Percentiles rank a stretch among this genome's conserved stretches.
Evolutionary conservation across 2,113 vertebrate genomes (phyloP).

Genomic region (Heterochromis multidens): DNA sequence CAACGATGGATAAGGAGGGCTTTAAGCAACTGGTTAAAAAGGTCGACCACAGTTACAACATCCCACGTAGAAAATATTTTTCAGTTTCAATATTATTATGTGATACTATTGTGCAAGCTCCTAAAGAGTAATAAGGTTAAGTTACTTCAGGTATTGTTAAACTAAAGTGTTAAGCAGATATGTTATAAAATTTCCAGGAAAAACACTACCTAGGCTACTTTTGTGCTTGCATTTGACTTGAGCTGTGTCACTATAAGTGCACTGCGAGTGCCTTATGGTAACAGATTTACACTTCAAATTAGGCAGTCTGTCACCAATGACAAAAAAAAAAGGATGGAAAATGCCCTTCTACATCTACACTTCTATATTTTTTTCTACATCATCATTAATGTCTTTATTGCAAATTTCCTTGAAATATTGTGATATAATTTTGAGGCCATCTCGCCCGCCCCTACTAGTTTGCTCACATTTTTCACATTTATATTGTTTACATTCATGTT

Average conservation of each 20-base stretch:
- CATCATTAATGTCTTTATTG: not conserved
- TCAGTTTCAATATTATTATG: too few species aligned
- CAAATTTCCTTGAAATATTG: not conserved
- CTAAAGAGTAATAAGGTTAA: too few species aligned
- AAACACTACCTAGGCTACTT: not conserved
- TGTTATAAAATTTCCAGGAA: not conserved
- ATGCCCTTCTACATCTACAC: too few species aligned
- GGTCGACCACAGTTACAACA: not conserved
- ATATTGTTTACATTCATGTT: not conserved
- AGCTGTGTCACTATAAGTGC: not conserved
- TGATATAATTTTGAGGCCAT: not conserved
- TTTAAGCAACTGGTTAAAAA: not conserved
- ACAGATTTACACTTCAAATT: not conserved
- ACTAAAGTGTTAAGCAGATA: too few species aligned
- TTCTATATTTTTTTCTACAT: not conserved
- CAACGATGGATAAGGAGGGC: rapidly evolving
- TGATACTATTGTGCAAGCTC: too few species aligned
- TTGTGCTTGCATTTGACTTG: not conserved
- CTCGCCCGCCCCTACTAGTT: not conserved
- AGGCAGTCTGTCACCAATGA: not conserved
- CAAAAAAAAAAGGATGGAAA: not conserved
- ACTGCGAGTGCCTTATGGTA: not conserved
- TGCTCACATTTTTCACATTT: not conserved
- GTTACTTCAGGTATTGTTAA: too few species aligned
- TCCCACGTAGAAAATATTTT: too few species aligned